Base-by-base conservation (phyloP, 1,140 invertebrate species). In the Hyphantria cunea region DNA sequence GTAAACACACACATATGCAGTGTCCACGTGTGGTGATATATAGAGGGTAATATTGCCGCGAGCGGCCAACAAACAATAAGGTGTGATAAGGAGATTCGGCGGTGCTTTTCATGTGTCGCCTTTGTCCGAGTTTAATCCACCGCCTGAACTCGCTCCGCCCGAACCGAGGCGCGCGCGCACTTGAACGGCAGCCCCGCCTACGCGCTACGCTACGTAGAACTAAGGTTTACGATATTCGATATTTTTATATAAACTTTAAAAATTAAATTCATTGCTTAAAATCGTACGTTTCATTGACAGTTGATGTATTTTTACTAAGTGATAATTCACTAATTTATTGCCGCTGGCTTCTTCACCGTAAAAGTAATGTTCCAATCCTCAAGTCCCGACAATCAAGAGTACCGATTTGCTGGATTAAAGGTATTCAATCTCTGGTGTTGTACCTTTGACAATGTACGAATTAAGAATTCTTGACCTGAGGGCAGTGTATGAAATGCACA, bases 1-100 rank as follows among this genome's bases (percentile, higher is more conserved):
- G 45, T 62, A 67, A 55, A 67, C 52, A 25, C 17, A 25, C 17
- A 25, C 17, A 5, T 25, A 66, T 55, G 66, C 37, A 51, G 34
- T 66, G 74, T 75, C 76, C 77, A 82, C 76, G 71, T 72, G 71
- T 74, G 60, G 66, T 84, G 77, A 86, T 89, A 89, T 87, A 86
- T 85, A 79, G 78, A 70, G 78, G 84, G 74, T 66, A 76, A 82
- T 84, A 88, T 82, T 72, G 72, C 70, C 64, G 66, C 66, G 63
- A 67, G 72, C 78, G 80, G 77, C 72, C 74, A 76, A 78, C 76
- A 71, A 82, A 82, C 84, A 86, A 89, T 87, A 81, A 80, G 76
- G 70, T 71, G 72, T 70, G 84, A 87, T 89, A 88, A 86, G 82
- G 74, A 81, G 82, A 85, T 85, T 84, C 78, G 78, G 78, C 86